phyloP scores from a whole-genome alignment of 2,113 vertebrate genomes.

The Hucho hucho region DNA sequence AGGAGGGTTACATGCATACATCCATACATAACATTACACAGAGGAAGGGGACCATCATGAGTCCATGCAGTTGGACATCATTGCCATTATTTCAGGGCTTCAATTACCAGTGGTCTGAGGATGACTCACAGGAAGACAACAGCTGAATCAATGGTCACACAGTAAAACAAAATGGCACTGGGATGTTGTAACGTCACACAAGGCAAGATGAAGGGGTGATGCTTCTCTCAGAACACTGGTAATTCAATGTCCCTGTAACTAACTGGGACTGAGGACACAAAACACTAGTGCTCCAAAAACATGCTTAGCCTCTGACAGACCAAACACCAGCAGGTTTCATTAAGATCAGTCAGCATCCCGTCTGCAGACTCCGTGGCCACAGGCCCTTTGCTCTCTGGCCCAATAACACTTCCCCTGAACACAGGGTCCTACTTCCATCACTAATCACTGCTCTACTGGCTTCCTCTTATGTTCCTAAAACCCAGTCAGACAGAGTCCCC shows the following conservation, averaged over 20 bases:
- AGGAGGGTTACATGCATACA: slow-evolving; percentile 35
- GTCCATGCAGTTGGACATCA: slow-evolving; percentile 66
- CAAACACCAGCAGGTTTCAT: neutral
- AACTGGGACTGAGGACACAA: neutral
- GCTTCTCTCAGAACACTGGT: slow-evolving; percentile 56
- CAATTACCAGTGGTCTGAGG: slow-evolving; percentile 56
- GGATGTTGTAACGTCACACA: slow-evolving; percentile 26
- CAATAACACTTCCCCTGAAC: too few relatives aligned
- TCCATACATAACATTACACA: slow-evolving; percentile 47
- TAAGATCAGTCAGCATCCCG: neutral
- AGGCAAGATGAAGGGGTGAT: slow-evolving; percentile 25
- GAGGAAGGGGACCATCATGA: slow-evolving; percentile 37
- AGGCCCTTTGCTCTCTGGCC: too few relatives aligned
- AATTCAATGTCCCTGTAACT: slow-evolving; percentile 11
- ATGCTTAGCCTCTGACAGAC: slow-evolving; percentile 1
- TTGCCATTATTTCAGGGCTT: slow-evolving; percentile 17
- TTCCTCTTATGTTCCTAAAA: too few relatives aligned
- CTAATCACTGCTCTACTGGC: too few relatives aligned
- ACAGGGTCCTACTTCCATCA: too few relatives aligned
- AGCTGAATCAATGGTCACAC: neutral
- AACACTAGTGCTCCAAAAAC: neutral
- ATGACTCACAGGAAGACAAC: slow-evolving; percentile 28
- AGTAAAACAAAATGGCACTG: slow-evolving; percentile 6
- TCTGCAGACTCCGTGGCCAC: neutral
- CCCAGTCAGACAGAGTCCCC: too few relatives aligned